These are phyloP conservation scores for Bicyclus anynana DNA, from an alignment of 1,140 invertebrate species.

Conservation along the genomic window DNA sequence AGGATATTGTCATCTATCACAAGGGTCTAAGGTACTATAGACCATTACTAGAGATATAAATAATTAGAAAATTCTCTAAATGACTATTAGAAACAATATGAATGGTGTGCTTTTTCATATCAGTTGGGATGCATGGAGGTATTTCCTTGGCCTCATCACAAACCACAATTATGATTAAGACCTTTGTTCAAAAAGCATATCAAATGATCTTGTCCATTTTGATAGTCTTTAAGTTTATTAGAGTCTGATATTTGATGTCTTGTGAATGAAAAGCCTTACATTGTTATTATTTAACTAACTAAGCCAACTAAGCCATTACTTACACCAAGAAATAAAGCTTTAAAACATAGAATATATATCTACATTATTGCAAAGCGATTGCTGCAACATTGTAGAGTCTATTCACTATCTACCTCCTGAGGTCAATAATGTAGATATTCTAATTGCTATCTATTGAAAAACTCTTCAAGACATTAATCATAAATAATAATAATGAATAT, in stretches of 20 bases:
- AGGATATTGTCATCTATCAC: too few species aligned
- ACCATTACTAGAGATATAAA: too few species aligned
- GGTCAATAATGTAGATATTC: conserved; percentile 26
- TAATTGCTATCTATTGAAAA: conserved; percentile 11
- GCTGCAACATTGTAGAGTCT: conserved; percentile 12
- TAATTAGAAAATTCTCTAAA: too few species aligned
- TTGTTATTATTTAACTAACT: conserved; percentile 10
- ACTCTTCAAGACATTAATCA: not conserved
- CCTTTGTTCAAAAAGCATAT: not conserved
- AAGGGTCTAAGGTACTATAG: too few species aligned
- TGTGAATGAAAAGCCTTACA: not conserved
- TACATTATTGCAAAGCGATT: conserved; percentile 10
- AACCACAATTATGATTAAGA: not conserved
- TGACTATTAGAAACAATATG: too few species aligned
- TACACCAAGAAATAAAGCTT: conserved; percentile 32
- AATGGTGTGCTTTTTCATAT: too few species aligned
- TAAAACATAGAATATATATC: conserved; percentile 21
- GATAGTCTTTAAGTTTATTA: not conserved
- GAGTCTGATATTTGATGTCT: not conserved
- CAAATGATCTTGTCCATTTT: too few species aligned
- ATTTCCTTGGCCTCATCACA: too few species aligned
- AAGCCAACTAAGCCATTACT: conserved; percentile 16
- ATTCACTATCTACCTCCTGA: conserved; percentile 34
- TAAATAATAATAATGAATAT: not conserved
- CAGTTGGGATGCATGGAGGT: too few species aligned